These are phyloP conservation scores for Cryptocephalus primarius DNA, from an alignment of 2,888 invertebrate species.

Conservation along the genomic window DNA sequence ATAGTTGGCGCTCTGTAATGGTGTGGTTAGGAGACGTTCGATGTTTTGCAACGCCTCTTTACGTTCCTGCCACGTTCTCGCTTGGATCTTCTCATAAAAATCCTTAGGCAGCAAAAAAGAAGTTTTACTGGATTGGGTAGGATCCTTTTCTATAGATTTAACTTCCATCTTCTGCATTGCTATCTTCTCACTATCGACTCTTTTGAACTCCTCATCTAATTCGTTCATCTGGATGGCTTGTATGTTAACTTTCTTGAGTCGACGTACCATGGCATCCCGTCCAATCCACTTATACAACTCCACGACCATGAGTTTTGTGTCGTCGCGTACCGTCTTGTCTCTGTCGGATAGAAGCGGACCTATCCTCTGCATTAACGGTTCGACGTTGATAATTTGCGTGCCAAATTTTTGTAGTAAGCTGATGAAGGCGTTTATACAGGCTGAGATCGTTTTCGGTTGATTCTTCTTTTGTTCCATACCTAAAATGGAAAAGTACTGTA, in stretches of 20 bases:
- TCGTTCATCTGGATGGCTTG: constrained; percentile 88
- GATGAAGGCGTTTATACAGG: too few species aligned
- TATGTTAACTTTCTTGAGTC: constrained; percentile 61
- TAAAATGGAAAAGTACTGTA: too few species aligned
- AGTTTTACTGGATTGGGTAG: constrained; percentile 54
- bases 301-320: constrained; percentile 80
- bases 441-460: too few species aligned
- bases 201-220: constrained; percentile 78
- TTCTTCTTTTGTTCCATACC: too few species aligned
- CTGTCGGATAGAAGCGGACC: constrained; percentile 77
- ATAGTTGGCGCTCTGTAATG: constrained; percentile 86
- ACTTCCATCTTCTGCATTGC: constrained; percentile 64
- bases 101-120: constrained; percentile 87
- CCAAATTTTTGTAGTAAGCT: too few species aligned
- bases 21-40: constrained; percentile 66
- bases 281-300: constrained; percentile 72
- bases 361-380: constrained; percentile 81
- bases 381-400: constrained; percentile 78
- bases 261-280: constrained; percentile 40
- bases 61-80: constrained; percentile 94
- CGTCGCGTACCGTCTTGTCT: constrained; percentile 85
- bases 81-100: constrained; percentile 88
- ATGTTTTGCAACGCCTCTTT: constrained; percentile 83
- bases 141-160: constrained; percentile 69
- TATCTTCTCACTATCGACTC: constrained; percentile 50